A percentile compares a stretch with the other conserved stretches of the same genome.
phyloP scores from a whole-genome alignment of 2,797 vertebrate species.

The Ammospiza maritima region DNA sequence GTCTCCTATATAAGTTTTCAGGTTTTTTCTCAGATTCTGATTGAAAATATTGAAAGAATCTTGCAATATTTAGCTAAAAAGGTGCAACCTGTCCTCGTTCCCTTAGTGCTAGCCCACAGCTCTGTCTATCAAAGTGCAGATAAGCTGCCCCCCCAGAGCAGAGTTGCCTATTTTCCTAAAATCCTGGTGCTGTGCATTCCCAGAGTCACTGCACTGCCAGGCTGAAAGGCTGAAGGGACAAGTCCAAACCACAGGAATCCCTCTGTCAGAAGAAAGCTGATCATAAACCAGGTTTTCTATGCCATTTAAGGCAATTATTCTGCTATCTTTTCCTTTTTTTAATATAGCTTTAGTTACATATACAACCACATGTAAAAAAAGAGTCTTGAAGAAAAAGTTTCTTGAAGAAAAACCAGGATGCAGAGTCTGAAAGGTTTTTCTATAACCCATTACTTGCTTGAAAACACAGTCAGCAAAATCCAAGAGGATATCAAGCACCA shows the following conservation, averaged over 20 bases:
- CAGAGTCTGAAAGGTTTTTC: not conserved
- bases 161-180: not conserved
- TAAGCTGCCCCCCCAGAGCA: not conserved
- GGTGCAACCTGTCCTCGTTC: not conserved
- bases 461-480: not conserved
- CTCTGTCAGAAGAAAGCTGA: not conserved
- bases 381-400: not conserved
- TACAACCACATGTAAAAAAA: not conserved
- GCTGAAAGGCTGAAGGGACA: not conserved
- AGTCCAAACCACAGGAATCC: not conserved
- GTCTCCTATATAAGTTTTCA: not conserved
- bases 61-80: not conserved
- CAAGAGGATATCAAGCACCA: not conserved
- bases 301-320: not conserved
- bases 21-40: not conserved
- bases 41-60: not conserved
- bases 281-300: not conserved
- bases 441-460: not conserved
- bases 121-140: not conserved
- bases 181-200: not conserved
- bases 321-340: not conserved
- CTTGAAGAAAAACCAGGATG: not conserved
- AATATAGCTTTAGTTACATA: not conserved
- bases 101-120: not conserved
- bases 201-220: not conserved